Evolutionary conservation across 2,888 invertebrate species (phyloP), one percentile per base, ranked within the genome.

Genomic region (Mechanitis messenoides): DNA sequence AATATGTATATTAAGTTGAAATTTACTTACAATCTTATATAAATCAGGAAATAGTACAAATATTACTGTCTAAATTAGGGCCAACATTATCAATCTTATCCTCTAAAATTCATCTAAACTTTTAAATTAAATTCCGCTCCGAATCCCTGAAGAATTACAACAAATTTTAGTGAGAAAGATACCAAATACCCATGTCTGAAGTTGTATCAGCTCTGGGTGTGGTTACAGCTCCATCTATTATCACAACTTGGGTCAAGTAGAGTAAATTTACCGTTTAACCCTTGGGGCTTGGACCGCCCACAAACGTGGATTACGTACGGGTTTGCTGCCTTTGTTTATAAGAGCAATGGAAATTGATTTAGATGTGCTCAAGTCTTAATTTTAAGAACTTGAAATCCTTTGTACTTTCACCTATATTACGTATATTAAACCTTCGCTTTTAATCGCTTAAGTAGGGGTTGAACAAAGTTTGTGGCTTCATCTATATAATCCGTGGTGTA

Each of bases 281-380:
- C 65, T 66, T 56, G 60, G 67, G 65, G 65, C 56, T 59, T 60
- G 63, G 60, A 65, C 57, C 63, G 67, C 68, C 65, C 59, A 63
- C 64, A 59, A 56, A n/a, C 56, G 53, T 60, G 65, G 70, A 69
- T 70, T 70, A 70, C 47, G 59, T 50, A 54, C 66, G 68, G 68
- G 66, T 61, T 62, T 58, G 59, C 62, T 53, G 61, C 64, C 64
- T 61, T 67, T 69, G 65, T 66, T 69, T 67, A 68, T 69, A 63
- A 68, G 62, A 63, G 66, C 67, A 56, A 53, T 65, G 69, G 62
- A 69, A 68, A 70, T 70, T 70, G 69, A 69, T 69, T 68, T 68
- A 65, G 67, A 68, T 64, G 58, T 63, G 58, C 62, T 58, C 38
- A 53, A 67, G 68, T 65, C 67, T 67, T 65, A 68, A 67, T 67